Conservation (phyloP, 1,140 invertebrate genomes). For the Sycobia sp. region DNA sequence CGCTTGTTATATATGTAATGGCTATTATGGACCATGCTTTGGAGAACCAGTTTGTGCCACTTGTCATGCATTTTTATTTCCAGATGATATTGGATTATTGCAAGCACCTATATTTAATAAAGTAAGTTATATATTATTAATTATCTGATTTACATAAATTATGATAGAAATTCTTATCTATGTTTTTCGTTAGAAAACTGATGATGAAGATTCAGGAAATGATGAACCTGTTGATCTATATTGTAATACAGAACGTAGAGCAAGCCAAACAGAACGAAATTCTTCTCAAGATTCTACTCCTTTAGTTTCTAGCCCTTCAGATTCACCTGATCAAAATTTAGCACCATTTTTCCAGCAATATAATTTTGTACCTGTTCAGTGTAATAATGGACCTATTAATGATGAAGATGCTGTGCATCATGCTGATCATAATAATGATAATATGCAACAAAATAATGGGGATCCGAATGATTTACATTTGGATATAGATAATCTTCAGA, state of each 20-base stretch:
- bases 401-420: slow-evolving; percentile 35
- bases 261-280: slow-evolving; percentile 51
- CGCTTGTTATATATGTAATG: slow-evolving; percentile 83
- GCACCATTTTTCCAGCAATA: slow-evolving; percentile 36
- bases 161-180: background rate
- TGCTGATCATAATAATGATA: slow-evolving; percentile 35
- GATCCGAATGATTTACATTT: slow-evolving; percentile 25
- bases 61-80: slow-evolving; percentile 90
- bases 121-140: slow-evolving; percentile 40
- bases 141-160: slow-evolving; percentile 1
- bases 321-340: slow-evolving; percentile 42
- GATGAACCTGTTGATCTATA: slow-evolving; percentile 85
- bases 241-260: slow-evolving; percentile 58
- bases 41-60: slow-evolving; percentile 90
- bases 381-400: slow-evolving; percentile 30
- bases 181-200: slow-evolving; percentile 71
- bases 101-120: slow-evolving; percentile 66
- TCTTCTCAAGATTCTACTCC: slow-evolving; percentile 44
- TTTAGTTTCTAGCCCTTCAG: slow-evolving; percentile 37
- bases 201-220: slow-evolving; percentile 91
- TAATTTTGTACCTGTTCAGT: slow-evolving; percentile 26
- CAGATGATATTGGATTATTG: slow-evolving; percentile 71
- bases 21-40: slow-evolving; percentile 90
- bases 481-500: slow-evolving; percentile 25
- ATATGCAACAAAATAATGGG: slow-evolving; percentile 36